Percentiles rank a stretch among this genome's conserved stretches.
These are phyloP conservation scores for Orthosia gracilis DNA, from an alignment of 2,888 invertebrate genomes.

Conservation along the genomic window DNA sequence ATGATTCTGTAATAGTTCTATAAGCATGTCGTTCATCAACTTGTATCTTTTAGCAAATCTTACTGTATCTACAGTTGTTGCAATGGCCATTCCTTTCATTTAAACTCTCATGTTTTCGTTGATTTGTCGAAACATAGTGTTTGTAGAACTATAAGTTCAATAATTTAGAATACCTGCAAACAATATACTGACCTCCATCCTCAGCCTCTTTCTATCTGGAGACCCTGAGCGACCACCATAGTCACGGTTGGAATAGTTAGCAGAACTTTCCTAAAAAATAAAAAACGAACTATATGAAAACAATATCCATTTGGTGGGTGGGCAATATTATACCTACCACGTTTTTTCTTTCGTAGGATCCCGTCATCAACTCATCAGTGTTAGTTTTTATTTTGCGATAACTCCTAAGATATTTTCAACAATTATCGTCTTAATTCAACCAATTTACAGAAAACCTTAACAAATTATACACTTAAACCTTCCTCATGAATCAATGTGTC, in stretches of 20 bases:
- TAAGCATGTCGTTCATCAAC: constrained; percentile 43
- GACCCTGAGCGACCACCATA: constrained; percentile 91
- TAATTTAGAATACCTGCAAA: constrained; percentile 41
- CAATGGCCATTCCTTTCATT: constrained; percentile 56
- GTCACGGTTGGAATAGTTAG: constrained; percentile 89
- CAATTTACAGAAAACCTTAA: no score
- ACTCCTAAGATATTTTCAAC: no score
- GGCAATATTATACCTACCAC: no score
- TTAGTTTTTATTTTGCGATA: no score
- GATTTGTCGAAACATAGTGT: constrained; percentile 42
- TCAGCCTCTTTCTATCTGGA: constrained; percentile 92
- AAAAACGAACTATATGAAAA: background rate
- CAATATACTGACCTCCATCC: constrained; percentile 90
- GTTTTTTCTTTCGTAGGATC: no score
- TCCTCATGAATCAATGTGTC: no score
- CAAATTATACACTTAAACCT: no score
- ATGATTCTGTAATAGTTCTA: constrained; percentile 55
- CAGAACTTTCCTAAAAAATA: constrained; percentile 83
- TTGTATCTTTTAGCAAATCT: constrained; percentile 45
- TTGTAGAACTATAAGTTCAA: constrained; percentile 16
- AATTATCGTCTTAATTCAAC: no score
- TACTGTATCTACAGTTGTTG: constrained; percentile 51
- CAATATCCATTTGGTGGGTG: background rate
- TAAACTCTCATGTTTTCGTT: constrained; percentile 44
- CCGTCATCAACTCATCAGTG: no score